Evolutionary conservation across 2,888 invertebrate genomes (phyloP).

Genomic region (Anoncus sp.): DNA sequence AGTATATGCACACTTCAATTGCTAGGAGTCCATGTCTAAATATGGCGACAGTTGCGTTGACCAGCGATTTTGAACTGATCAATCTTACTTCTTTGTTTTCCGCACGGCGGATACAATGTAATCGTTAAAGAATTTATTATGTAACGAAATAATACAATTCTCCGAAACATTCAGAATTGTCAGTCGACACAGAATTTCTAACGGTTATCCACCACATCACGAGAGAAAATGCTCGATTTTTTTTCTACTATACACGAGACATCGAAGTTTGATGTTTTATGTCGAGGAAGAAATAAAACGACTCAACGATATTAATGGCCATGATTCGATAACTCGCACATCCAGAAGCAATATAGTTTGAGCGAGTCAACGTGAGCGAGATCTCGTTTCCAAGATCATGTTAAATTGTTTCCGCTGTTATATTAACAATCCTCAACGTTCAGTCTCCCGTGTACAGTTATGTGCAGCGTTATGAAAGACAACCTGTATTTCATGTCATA

Average conservation of each 20-base stretch:
- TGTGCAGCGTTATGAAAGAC: slow-evolving; percentile 25
- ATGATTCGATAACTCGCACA: slow-evolving; percentile 1
- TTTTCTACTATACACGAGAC: background rate
- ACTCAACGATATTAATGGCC: slow-evolving; percentile 26
- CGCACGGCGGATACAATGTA: too few relatives aligned
- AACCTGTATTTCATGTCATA: slow-evolving; percentile 6
- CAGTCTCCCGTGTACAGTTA: slow-evolving; percentile 64
- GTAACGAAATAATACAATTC: too few relatives aligned
- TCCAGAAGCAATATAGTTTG: slow-evolving; percentile 3
- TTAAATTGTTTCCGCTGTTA: slow-evolving; percentile 70
- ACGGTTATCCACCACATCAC: too few relatives aligned
- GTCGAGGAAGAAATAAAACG: slow-evolving; percentile 9
- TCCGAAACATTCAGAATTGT: too few relatives aligned
- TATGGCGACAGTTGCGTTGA: background rate
- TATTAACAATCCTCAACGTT: slow-evolving; percentile 73
- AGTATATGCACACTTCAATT: background rate
- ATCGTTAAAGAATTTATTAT: too few relatives aligned
- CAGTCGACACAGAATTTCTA: too few relatives aligned
- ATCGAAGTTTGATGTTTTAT: slow-evolving; percentile 18
- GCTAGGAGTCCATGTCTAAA: background rate
- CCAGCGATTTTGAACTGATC: background rate
- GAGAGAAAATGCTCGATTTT: too few relatives aligned
- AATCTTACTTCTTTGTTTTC: too few relatives aligned
- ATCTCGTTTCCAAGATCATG: slow-evolving; percentile 63
- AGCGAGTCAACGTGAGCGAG: slow-evolving; percentile 46